A percentile compares a stretch with the other conserved stretches of the same genome.
phyloP scores from a whole-genome alignment of 2,113 vertebrate genomes.

The Mola mola region DNA sequence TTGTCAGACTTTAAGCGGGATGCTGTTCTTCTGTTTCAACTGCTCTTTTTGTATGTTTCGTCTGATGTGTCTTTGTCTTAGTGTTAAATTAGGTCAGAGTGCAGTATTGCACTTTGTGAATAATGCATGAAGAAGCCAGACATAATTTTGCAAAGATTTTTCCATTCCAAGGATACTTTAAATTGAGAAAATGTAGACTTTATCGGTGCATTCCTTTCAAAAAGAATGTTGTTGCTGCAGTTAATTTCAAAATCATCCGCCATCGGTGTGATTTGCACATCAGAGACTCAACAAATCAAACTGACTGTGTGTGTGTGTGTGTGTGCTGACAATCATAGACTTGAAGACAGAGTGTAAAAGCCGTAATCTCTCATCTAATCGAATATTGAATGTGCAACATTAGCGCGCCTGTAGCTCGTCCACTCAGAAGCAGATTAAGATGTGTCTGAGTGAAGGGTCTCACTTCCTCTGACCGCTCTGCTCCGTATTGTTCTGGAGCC shows the following conservation, averaged over 20 bases:
- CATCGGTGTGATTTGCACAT: neutral
- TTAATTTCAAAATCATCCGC: neutral
- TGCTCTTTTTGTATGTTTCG: neutral
- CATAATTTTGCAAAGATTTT: constrained; percentile 1
- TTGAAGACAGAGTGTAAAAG: neutral
- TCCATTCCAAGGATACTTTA: neutral
- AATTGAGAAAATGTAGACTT: neutral
- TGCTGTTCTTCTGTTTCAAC: neutral
- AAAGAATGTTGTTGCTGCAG: too few species aligned
- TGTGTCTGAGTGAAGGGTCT: constrained; percentile 31
- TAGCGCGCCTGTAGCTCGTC: neutral
- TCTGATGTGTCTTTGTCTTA: constrained; percentile 22
- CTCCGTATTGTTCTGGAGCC: constrained; percentile 58
- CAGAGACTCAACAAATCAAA: neutral
- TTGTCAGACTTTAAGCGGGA: neutral
- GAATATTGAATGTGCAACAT: neutral
- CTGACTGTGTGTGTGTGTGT: too few species aligned
- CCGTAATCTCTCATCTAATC: neutral
- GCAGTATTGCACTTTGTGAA: constrained; percentile 33
- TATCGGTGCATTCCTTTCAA: neutral
- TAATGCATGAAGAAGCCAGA: constrained; percentile 48
- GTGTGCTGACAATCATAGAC: neutral
- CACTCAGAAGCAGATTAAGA: constrained; percentile 24
- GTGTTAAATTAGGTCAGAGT: constrained; percentile 47
- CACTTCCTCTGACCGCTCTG: constrained; percentile 40